These are phyloP conservation scores for Emydocephalus ijimae DNA, from an alignment of 2,113 vertebrate genomes.

Conservation along the genomic window DNA sequence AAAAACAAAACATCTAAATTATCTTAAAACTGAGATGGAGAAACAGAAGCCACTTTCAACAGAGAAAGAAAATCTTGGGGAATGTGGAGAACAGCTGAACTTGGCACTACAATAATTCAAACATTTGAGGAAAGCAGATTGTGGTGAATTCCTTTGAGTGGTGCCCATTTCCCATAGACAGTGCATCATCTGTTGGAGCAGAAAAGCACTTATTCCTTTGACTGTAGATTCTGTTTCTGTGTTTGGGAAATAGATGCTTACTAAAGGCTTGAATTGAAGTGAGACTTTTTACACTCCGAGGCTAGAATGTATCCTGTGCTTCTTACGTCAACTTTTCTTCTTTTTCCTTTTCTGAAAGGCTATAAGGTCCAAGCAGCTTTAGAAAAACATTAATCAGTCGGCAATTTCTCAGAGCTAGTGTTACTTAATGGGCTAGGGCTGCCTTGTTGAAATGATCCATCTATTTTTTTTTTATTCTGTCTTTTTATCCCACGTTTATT, in stretches of 20 bases:
- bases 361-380: not conserved
- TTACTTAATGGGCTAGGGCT: not conserved
- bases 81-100: not conserved
- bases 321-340: not conserved
- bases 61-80: not conserved
- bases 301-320: not conserved
- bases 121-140: not conserved
- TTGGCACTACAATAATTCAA: not conserved
- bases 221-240: not conserved
- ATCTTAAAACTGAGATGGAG: not conserved
- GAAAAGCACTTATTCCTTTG: not conserved
- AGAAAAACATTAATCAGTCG: conserved; percentile 1
- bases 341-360: not conserved
- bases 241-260: conserved; percentile 21
- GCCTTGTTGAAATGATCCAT: not conserved
- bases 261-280: conserved; percentile 8
- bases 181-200: not conserved
- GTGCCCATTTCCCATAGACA: not conserved
- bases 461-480: not conserved
- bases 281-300: conserved; percentile 1
- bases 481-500: not conserved
- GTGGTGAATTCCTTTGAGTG: not conserved
- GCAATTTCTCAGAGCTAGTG: not conserved
- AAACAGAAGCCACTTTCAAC: not conserved
- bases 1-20: not conserved